Evolutionary conservation across 1,140 invertebrate species (phyloP).

Genomic region (Octopus bimaculoides): DNA sequence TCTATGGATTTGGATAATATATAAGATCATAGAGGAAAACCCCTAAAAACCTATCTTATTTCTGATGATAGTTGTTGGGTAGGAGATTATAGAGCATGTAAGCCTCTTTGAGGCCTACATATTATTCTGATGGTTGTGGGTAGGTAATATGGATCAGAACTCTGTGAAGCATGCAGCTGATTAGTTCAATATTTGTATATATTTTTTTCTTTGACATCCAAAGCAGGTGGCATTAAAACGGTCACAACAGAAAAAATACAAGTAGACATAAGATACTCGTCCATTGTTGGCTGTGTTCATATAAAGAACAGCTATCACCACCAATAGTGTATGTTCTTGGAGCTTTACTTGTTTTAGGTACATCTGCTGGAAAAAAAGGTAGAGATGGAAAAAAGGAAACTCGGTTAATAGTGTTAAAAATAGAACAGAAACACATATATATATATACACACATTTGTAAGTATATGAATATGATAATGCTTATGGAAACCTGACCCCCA

Average conservation of each 20-base stretch:
- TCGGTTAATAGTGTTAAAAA: no score
- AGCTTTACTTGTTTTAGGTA: no score
- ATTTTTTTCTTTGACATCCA: background rate
- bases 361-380: no score
- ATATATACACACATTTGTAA: no score
- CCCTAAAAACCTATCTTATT: background rate
- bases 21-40: background rate
- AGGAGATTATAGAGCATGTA: background rate
- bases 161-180: background rate
- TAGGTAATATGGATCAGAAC: background rate
- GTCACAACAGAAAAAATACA: constrained; percentile 7
- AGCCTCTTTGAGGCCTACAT: background rate
- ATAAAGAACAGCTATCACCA: constrained; percentile 5
- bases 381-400: no score
- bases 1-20: background rate
- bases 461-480: no score
- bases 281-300: constrained; percentile 5
- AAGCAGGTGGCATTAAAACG: background rate
- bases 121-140: constrained; percentile 1
- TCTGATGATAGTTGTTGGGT: background rate
- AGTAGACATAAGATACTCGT: constrained; percentile 6
- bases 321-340: no score
- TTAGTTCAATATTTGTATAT: background rate
- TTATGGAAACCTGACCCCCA: no score
- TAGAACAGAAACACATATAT: no score